These are phyloP conservation scores for Dolichomitus sp. DNA, from an alignment of 2,888 invertebrate genomes.

Conservation along the genomic window DNA sequence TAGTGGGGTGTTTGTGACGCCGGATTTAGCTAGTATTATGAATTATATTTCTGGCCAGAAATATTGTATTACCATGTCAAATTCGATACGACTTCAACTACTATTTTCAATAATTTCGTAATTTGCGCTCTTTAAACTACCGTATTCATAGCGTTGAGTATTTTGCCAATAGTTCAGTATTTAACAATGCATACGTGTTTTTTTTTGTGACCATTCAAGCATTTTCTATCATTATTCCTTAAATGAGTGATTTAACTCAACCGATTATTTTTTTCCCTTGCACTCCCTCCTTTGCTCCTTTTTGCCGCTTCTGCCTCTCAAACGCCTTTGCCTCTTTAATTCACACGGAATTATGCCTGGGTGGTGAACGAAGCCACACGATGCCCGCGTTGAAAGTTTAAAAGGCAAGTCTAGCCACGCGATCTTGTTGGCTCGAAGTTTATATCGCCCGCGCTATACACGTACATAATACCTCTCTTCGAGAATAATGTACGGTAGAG, in stretches of 20 bases:
- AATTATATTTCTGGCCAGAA: not conserved
- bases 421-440: constrained; percentile 57
- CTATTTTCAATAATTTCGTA: not conserved
- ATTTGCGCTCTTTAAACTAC: not conserved
- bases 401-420: constrained; percentile 62
- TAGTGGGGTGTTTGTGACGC: no score
- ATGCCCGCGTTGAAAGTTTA: constrained; percentile 55
- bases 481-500: constrained; percentile 37
- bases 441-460: constrained; percentile 44
- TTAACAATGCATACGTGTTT: not conserved
- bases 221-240: not conserved
- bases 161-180: not conserved
- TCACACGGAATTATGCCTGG: constrained; percentile 53
- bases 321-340: constrained; percentile 41
- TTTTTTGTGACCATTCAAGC: not conserved
- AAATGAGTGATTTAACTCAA: not conserved
- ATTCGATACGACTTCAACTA: not conserved
- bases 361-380: constrained; percentile 41
- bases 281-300: not conserved
- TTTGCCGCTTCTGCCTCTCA: not conserved
- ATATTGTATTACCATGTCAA: not conserved
- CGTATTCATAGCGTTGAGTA: not conserved
- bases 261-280: not conserved
- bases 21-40: not conserved
- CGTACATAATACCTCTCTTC: constrained; percentile 54